Evolutionary conservation across 2,113 vertebrate species (phyloP).

Genomic region (Psephotus haematonotus): DNA sequence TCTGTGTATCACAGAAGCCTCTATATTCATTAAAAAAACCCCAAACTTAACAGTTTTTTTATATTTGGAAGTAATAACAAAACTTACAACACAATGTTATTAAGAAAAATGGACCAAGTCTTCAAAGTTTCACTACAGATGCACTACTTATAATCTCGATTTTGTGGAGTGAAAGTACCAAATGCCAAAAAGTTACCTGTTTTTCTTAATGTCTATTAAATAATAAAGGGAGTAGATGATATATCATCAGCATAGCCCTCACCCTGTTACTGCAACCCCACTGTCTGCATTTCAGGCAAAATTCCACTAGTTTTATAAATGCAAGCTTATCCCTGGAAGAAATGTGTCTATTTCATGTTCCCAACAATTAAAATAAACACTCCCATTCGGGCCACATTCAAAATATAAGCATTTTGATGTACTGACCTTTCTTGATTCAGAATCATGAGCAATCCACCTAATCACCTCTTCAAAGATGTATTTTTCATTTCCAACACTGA

Average conservation of each 20-base stretch:
- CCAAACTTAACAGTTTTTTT: neutral
- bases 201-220: neutral
- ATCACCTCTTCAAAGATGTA: too few relatives aligned
- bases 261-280: neutral
- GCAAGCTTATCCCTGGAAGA: neutral
- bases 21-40: neutral
- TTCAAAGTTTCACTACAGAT: neutral
- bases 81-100: accelerated
- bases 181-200: neutral
- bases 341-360: too few relatives aligned
- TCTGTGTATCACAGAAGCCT: neutral
- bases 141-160: neutral
- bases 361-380: too few relatives aligned
- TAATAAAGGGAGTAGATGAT: neutral
- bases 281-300: neutral
- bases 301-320: too few relatives aligned
- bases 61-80: neutral
- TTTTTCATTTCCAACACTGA: too few relatives aligned
- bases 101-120: neutral
- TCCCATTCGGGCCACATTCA: too few relatives aligned
- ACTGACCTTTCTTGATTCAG: too few relatives aligned
- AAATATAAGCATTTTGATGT: too few relatives aligned
- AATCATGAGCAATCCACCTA: too few relatives aligned
- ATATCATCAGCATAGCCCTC: neutral
- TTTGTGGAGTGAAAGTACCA: neutral